A percentile compares a stretch with the other conserved stretches of the same genome.
Evolutionary conservation across 2,113 vertebrate species (phyloP).

Genomic region (Bombycilla garrulus): DNA sequence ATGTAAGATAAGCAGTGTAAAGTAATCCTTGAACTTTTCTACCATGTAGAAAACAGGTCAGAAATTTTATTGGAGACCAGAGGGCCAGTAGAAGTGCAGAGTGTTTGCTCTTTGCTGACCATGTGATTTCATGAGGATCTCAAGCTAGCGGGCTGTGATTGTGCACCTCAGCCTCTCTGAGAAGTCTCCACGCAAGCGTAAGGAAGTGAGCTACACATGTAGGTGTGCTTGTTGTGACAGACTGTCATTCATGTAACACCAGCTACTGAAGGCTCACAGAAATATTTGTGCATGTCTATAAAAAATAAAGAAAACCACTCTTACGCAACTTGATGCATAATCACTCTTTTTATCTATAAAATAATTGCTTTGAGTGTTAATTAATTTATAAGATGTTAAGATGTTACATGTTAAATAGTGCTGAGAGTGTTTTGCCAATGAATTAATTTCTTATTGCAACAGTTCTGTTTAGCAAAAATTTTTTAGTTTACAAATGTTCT

Average conservation of each 20-base stretch:
- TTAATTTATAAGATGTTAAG: not conserved
- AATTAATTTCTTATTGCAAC: not conserved
- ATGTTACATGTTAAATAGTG: not conserved
- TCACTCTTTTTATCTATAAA: not conserved
- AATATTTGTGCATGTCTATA: not conserved
- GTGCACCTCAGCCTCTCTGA: not conserved
- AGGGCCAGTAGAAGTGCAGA: not conserved
- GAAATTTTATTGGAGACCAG: not conserved
- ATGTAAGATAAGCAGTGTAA: not conserved
- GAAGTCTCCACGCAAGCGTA: rapidly evolving
- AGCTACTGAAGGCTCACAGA: not conserved
- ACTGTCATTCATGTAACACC: not conserved
- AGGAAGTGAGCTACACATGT: not conserved
- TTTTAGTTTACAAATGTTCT: not conserved
- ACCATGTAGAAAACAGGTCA: not conserved
- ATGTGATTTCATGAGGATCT: not conserved
- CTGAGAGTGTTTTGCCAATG: not conserved
- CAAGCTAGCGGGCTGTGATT: not conserved
- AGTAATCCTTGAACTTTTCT: not conserved
- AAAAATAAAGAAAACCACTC: not conserved
- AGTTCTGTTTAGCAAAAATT: not conserved
- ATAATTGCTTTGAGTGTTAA: not conserved
- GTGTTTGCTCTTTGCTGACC: not conserved
- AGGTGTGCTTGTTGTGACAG: not conserved
- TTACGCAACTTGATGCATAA: not conserved